These are phyloP conservation scores for Campoletis raptor DNA, from an alignment of 2,888 invertebrate genomes.

Conservation along the genomic window DNA sequence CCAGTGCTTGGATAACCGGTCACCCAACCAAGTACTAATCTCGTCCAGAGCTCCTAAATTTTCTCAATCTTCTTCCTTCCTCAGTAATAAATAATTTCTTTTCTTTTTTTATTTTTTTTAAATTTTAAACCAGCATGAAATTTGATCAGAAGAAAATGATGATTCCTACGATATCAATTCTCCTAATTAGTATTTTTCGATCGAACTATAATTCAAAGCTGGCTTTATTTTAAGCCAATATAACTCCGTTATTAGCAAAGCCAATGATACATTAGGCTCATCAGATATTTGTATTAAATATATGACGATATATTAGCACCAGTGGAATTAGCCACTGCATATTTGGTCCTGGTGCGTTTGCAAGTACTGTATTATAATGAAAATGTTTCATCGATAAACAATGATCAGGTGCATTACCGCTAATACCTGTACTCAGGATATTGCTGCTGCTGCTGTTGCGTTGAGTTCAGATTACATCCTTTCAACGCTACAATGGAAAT, in stretches of 20 bases:
- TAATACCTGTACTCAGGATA: slow-evolving; percentile 4
- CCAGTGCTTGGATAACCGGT: too few species aligned
- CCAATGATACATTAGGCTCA: background rate
- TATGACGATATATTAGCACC: background rate
- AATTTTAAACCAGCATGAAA: background rate
- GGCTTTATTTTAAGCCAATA: background rate
- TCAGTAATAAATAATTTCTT: too few species aligned
- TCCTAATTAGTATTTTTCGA: background rate
- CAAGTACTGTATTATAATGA: slow-evolving; percentile 54
- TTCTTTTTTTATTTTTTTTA: too few species aligned
- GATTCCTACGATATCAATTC: background rate
- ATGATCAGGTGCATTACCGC: slow-evolving; percentile 54
- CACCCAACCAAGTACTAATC: too few species aligned
- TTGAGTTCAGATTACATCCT: slow-evolving; percentile 51
- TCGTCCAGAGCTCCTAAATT: too few species aligned
- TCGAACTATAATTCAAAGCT: background rate
- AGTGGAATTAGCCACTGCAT: slow-evolving; percentile 23
- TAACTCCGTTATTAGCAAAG: background rate
- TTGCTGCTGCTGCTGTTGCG: slow-evolving; percentile 16
- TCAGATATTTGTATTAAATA: background rate
- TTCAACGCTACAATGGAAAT: slow-evolving; percentile 14
- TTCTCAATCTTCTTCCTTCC: too few species aligned
- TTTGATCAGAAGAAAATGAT: background rate
- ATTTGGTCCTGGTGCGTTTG: slow-evolving; percentile 26
- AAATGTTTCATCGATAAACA: slow-evolving; percentile 59